Evolutionary conservation across 2,113 vertebrate genomes (phyloP).

Genomic region (Ochotona princeps): DNA sequence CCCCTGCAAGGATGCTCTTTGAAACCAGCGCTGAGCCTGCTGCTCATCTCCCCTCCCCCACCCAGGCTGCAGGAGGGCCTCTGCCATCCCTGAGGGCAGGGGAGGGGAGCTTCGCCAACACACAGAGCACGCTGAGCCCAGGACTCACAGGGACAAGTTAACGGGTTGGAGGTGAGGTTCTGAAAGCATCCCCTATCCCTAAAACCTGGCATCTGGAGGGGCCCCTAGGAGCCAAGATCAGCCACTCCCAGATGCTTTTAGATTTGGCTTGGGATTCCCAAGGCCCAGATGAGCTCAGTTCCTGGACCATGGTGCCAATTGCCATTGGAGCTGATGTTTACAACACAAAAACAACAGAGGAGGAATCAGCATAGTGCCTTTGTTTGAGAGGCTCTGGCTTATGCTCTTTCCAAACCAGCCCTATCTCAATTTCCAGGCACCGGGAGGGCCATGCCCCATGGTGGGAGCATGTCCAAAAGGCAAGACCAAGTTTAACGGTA

Average conservation of each 20-base stretch:
- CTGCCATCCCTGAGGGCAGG: not conserved
- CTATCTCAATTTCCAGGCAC: slow-evolving; percentile 47
- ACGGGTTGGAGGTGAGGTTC: fast-evolving
- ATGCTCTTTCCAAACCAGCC: slow-evolving; percentile 11
- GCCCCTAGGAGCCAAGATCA: not conserved
- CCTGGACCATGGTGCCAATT: not conserved
- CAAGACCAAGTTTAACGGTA: not conserved
- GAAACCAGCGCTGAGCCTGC: not conserved
- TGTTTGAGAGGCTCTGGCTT: slow-evolving; percentile 6
- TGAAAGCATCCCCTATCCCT: not conserved
- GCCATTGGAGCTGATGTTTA: not conserved
- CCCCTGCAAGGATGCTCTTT: slow-evolving; percentile 61
- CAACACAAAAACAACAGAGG: slow-evolving; percentile 25
- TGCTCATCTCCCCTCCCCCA: not conserved
- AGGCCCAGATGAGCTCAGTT: slow-evolving; percentile 47
- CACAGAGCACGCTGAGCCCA: not conserved
- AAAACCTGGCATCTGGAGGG: not conserved
- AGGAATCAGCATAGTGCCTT: slow-evolving; percentile 56
- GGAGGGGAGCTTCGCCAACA: fast-evolving
- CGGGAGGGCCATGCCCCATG: not conserved
- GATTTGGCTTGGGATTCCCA: not conserved
- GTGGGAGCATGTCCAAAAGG: not conserved
- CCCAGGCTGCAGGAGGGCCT: not conserved
- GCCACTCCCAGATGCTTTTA: slow-evolving; percentile 11
- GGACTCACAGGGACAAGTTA: too few species aligned